Evolutionary conservation across 2,888 invertebrate species (phyloP), one percentile per base, ranked within the genome.

Genomic region (Desoria tigrina): DNA sequence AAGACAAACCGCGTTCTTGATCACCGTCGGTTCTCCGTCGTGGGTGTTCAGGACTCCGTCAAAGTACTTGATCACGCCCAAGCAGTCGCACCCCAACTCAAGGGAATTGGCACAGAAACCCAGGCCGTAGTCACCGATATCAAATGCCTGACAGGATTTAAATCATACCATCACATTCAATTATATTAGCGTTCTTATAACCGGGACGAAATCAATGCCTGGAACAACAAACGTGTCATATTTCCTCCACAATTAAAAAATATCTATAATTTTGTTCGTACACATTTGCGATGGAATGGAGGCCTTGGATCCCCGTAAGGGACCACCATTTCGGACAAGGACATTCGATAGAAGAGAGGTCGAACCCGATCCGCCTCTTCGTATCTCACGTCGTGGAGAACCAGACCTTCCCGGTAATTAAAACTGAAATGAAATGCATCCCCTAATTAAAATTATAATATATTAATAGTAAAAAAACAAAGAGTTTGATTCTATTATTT

Each of bases 271-370:
- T 24, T 11, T 16, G n/a, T 27, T 11, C 39, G 39, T 11, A 39
- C 71, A 66, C 66, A 61, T 68, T 75, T 75, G 2, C 72, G 45
- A 61, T 73, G 69, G 50, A 64, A 72, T 21, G 75, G 75, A 21
- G 75, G 71, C 16, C 72, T 24, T 3, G 75, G n/a, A n/a, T n/a
- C n/a, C n/a, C n/a, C n/a, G n/a, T n/a, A n/a, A n/a, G n/a, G n/a
- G n/a, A n/a, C n/a, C 72, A 68, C 60, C 70, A 74, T 70, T 65
- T 75, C 75, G 18, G 65, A 65, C 3, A 75, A n/a, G 3, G 74
- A 65, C 3, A 65, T 54, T 42, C 74, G 53, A 32, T 75, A 73
- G 37, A 75, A 45, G 0, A 75, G 14, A n/a, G 70, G 69, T 2
- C 70, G 32, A 1, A 61, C 45, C 23, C 45, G 61, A 11, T 58